phyloP scores from a whole-genome alignment of 2,797 vertebrate species.

The Lemur catta region DNA sequence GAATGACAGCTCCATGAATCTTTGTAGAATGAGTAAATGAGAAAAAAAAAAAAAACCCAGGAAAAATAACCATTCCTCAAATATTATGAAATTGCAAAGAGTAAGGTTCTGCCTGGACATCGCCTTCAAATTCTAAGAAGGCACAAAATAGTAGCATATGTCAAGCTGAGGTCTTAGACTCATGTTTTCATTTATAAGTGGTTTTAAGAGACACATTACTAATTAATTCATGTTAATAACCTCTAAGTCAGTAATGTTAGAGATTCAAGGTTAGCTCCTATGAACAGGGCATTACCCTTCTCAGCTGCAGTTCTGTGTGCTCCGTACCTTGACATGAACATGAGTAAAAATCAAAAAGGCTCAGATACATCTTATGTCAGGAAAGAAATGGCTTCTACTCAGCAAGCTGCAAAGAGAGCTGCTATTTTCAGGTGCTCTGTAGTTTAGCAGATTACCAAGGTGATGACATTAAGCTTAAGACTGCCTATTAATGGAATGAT shows the following conservation, averaged over 20 bases:
- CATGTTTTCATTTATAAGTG: conserved; percentile 55
- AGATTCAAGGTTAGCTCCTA: neutral
- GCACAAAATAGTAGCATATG: neutral
- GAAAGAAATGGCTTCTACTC: conserved; percentile 32
- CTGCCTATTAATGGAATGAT: conserved; percentile 49
- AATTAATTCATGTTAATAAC: conserved; percentile 44
- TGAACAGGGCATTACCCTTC: neutral
- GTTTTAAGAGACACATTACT: conserved; percentile 56
- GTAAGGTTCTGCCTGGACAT: neutral
- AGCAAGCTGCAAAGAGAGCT: conserved; percentile 16
- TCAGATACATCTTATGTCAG: neutral
- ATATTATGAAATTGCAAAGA: neutral
- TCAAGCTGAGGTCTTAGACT: neutral
- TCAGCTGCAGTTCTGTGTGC: neutral
- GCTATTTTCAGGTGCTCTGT: conserved; percentile 48
- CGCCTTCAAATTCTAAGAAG: neutral
- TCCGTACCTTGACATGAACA: neutral
- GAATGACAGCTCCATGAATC: neutral
- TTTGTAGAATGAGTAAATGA: neutral
- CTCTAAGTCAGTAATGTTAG: neutral
- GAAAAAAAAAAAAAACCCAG: neutral
- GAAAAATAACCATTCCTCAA: neutral
- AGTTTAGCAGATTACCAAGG: conserved; percentile 52
- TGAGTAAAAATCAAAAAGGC: neutral
- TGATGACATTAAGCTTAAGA: conserved; percentile 53